Conservation (phyloP, 2,888 invertebrate genomes). For the Eupithecia subumbrata region DNA sequence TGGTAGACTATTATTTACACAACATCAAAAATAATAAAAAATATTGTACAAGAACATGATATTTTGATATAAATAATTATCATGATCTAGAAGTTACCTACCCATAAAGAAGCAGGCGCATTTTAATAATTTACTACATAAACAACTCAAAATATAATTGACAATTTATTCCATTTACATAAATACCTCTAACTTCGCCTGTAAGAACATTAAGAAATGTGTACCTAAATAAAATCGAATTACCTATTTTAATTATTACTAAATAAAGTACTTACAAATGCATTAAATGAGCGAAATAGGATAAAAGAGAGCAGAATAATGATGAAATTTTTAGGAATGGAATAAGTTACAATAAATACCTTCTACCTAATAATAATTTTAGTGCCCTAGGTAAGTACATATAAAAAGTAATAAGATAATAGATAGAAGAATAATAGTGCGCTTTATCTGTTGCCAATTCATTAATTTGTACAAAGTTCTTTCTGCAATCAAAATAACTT, state of each 20-base stretch:
- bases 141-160: slow-evolving; percentile 16
- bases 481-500: slow-evolving; percentile 22
- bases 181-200: slow-evolving; percentile 13
- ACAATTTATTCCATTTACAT: slow-evolving; percentile 18
- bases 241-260: neutral
- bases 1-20: slow-evolving; percentile 30
- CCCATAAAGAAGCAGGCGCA: neutral
- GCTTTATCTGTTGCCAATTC: neutral
- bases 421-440: neutral
- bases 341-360: slow-evolving; percentile 9
- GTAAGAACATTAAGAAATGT: neutral
- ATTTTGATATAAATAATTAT: neutral
- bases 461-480: slow-evolving; percentile 11
- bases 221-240: neutral
- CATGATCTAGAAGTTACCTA: neutral
- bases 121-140: slow-evolving; percentile 11
- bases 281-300: slow-evolving; percentile 31
- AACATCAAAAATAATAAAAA: slow-evolving; percentile 14
- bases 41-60: neutral
- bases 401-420: neutral
- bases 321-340: neutral
- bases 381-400: slow-evolving; percentile 26
- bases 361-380: slow-evolving; percentile 24
- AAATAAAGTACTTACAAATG: slow-evolving; percentile 24
- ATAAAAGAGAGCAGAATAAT: slow-evolving; percentile 37